Conservation (phyloP, 2,797 vertebrate species). For the Anas capensis region DNA sequence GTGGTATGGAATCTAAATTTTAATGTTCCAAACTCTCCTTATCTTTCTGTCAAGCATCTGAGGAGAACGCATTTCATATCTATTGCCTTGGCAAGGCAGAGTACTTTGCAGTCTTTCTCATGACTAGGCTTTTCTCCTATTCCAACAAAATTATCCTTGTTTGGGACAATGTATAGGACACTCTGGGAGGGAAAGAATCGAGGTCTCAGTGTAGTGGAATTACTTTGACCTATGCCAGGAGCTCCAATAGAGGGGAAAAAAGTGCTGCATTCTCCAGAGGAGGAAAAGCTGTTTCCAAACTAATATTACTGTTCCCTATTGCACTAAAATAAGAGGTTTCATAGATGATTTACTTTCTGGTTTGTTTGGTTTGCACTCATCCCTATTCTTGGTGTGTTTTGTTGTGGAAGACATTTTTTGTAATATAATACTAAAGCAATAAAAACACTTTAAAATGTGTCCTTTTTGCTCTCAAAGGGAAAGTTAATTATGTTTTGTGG, state of each 20-base stretch:
- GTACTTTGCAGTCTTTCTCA: neutral
- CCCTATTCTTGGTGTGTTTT: neutral
- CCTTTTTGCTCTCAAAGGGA: neutral
- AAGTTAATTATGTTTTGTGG: neutral
- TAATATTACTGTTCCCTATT: neutral
- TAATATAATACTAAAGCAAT: constrained; percentile 19
- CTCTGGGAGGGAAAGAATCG: neutral
- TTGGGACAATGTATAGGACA: neutral
- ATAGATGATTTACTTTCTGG: constrained; percentile 32
- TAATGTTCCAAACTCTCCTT: neutral
- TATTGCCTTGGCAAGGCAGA: neutral
- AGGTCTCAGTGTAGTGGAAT: neutral
- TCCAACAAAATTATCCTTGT: neutral
- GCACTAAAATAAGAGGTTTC: constrained; percentile 26
- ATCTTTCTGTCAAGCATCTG: neutral
- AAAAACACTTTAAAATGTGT: neutral
- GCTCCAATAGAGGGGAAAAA: neutral
- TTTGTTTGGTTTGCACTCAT: constrained; percentile 26
- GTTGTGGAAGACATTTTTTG: neutral
- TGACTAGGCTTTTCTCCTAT: neutral
- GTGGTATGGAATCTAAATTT: neutral
- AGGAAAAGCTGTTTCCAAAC: neutral
- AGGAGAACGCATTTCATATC: neutral
- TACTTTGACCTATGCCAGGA: neutral
- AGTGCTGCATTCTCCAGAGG: neutral